These are phyloP conservation scores for Ernsta delagoae DNA, from an alignment of 2,888 invertebrate genomes.

Conservation along the genomic window DNA sequence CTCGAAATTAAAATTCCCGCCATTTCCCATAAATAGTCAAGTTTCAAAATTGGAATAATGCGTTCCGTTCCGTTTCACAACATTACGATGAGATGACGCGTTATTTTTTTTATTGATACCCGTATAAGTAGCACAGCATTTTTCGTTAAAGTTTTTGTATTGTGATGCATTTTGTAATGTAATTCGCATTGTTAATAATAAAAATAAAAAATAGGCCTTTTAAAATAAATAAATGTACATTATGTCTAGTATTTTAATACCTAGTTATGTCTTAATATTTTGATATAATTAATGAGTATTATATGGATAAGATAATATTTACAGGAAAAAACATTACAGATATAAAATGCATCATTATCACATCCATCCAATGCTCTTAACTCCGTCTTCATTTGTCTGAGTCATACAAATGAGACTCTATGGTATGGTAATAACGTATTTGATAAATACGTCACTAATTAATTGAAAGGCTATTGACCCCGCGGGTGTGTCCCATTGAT, in stretches of 20 bases:
- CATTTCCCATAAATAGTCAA: constrained; percentile 7
- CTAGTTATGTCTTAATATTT: no score
- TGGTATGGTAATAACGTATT: constrained; percentile 22
- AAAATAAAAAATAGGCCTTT: no score
- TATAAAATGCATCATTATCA: not conserved
- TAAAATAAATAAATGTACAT: no score
- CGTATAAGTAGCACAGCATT: no score
- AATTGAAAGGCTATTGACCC: constrained; percentile 25
- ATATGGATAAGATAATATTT: no score
- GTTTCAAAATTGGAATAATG: constrained; percentile 22
- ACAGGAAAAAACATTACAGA: not conserved
- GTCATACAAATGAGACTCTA: no score
- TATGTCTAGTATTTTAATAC: no score
- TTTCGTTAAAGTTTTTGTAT: no score
- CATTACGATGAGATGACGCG: not conserved
- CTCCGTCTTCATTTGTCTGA: not conserved
- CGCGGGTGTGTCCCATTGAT: constrained; percentile 14
- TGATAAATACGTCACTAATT: constrained; percentile 28
- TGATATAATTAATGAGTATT: no score
- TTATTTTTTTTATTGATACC: not conserved
- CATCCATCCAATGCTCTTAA: no score
- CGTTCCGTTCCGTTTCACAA: not conserved
- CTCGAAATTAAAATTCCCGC: constrained; percentile 17
- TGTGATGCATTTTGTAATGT: no score
- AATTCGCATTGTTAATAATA: no score